Base-by-base conservation (phyloP, 1,140 invertebrate genomes). In the Nasonia giraulti region DNA sequence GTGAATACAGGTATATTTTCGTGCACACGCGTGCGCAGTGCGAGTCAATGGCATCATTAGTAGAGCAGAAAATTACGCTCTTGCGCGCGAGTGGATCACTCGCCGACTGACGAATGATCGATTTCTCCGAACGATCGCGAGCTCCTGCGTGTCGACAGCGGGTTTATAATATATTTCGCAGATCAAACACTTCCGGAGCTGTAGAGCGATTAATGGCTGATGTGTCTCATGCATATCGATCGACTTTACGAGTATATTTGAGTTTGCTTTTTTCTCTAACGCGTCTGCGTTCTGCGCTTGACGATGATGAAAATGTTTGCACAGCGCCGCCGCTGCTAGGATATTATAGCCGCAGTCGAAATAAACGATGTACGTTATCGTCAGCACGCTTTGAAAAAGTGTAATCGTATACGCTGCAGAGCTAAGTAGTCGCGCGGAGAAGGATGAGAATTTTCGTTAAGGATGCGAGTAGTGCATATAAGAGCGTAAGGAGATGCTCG, bases 1-100 rank as follows among this genome's bases (percentile, higher is more conserved):
- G 33, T 37, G 5, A 4, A 37, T 37, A 37, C 5, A 37, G 5
- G 5, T 37, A 37, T 37, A 37, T 76, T 76, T 76, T 76, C 74
- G 44, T 47, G n/a, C 37, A 27, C 2, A 37, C 12, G 37, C 31
- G 47, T 40, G 47, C 2, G 11, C 37, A n/a, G 27, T 0, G 62
- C 10, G 78, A 80, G 83, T 80, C 77, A 83, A 83, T 81, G 83
- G 85, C 81, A 83, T 87, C 47, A 71, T 87, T 85, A 82, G 44
- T 75, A 81, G 73, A 77, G 79, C 69, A 79, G 68, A 86, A 80
- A 82, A 86, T 80, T 47, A 79, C 66, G 68, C 11, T n/a, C 47
- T n/a, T 66, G 50, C 37, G 1, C n/a, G 69, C 14, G 37, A 20
- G 7, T 31, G 17, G 17, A 37, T 37, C 37, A 33, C 17, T 75